Evolutionary conservation across 1,140 invertebrate species (phyloP).

Genomic region (Diuraphis noxia): DNA sequence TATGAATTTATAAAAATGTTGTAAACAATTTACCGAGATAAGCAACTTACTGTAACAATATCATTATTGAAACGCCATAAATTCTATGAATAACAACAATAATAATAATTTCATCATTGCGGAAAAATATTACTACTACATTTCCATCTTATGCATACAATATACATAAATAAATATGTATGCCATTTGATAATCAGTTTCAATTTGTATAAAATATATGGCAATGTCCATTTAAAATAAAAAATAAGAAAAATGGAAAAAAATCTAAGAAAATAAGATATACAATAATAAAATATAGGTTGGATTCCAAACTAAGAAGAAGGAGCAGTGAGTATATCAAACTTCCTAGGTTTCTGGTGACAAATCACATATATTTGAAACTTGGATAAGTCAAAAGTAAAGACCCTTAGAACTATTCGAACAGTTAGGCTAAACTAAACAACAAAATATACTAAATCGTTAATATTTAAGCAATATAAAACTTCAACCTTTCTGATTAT

Average conservation of each 20-base stretch:
- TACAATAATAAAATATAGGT: neutral
- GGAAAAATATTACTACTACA: neutral
- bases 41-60: neutral
- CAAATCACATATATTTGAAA: no score
- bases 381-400: neutral
- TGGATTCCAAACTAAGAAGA: neutral
- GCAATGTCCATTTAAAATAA: neutral
- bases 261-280: neutral
- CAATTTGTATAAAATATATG: neutral
- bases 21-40: neutral
- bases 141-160: neutral
- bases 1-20: neutral
- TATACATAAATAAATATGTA: neutral
- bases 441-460: neutral
- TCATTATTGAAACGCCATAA: neutral
- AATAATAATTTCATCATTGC: neutral
- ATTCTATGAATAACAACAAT: neutral
- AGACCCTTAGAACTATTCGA: neutral
- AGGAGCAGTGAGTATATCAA: neutral
- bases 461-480: neutral
- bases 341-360: neutral
- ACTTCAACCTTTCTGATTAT: neutral
- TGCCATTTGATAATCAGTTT: neutral
- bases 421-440: neutral
- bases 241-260: neutral